Percentiles rank a stretch among this genome's conserved stretches.
Conservation (phyloP, 2,888 invertebrate genomes). For the Catocala nupta region DNA sequence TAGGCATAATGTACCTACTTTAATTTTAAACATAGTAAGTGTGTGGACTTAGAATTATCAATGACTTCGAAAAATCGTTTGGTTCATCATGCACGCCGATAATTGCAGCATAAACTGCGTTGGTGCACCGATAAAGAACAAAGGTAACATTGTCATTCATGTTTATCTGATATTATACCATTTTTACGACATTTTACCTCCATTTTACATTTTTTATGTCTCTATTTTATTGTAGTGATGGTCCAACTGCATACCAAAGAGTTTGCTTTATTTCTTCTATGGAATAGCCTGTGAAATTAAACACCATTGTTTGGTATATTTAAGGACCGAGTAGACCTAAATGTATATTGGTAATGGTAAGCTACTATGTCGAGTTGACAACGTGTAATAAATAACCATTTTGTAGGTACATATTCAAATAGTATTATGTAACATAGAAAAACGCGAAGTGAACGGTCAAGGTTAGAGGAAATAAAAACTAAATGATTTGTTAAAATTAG, state of each 20-base stretch:
- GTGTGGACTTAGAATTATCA: slow-evolving; percentile 33
- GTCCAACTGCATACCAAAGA: slow-evolving; percentile 8
- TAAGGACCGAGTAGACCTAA: not conserved
- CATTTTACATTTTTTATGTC: slow-evolving; percentile 14
- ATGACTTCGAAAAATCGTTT: slow-evolving; percentile 30
- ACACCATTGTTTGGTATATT: not conserved
- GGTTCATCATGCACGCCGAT: slow-evolving; percentile 21
- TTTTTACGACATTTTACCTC: slow-evolving; percentile 24
- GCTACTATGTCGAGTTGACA: slow-evolving; percentile 5
- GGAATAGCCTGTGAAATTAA: slow-evolving; percentile 2
- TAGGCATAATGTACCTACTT: slow-evolving; percentile 20
- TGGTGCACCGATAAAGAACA: slow-evolving; percentile 48
- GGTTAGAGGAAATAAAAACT: slow-evolving; percentile 9
- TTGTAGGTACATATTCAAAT: not conserved
- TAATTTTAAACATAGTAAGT: slow-evolving; percentile 13
- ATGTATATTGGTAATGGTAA: not conserved
- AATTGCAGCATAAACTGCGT: slow-evolving; percentile 40
- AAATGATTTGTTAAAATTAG: slow-evolving; percentile 3
- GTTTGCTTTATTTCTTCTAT: not conserved
- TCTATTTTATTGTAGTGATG: slow-evolving; percentile 16
- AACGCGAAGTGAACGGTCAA: slow-evolving; percentile 8
- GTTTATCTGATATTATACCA: slow-evolving; percentile 38
- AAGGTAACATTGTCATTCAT: slow-evolving; percentile 61
- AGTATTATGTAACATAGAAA: not conserved
- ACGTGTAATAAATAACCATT: not conserved